Evolutionary conservation across 2,888 invertebrate genomes (phyloP), one percentile per base, ranked within the genome.

Genomic region (Drosophila testacea): DNA sequence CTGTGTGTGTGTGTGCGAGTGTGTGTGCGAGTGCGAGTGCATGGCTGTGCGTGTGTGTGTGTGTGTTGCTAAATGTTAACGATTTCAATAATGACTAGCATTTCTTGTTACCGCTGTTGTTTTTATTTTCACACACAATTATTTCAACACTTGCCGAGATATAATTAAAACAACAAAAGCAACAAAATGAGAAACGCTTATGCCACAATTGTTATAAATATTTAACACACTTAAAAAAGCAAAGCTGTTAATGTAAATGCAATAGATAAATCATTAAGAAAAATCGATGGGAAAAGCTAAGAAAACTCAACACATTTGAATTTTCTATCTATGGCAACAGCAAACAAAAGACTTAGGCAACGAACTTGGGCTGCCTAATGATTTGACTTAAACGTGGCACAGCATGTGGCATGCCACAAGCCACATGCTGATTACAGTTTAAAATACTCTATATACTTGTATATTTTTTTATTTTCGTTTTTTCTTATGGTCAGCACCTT

Each of bases 331-430:
- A n/a, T 9, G 32, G 10, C 11, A 5, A 7, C 3, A 13, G 9
- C 41, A 76, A 83, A 81, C 88, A 63, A 90, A 90, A 83, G 88
- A 90, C 81, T 90, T 82, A 84, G 77, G 84, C 82, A 79, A 81
- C 86, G 66, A 85, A 88, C 89, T 73, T 75, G 80, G 32, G 52
- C 51, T 2, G n/a, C 10, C 44, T 59, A 56, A 52, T 51, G 46
- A 32, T 61, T 52, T n/a, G 36, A 48, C 16, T 32, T 48, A 30
- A 32, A 32, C 13, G 48, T 16, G 51, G 39, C 59, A 38, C 74
- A 73, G 75, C 78, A 76, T 78, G 79, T 73, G 48, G 32, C 22
- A 48, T 34, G 50, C 22, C 64, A 61, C 78, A 76, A 69, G 76
- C 69, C 68, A 62, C 73, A 61, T 67, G 78, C 75, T 41, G 65